phyloP scores from a whole-genome alignment of 2,797 vertebrate genomes.

The Sebastes melanostomus region DNA sequence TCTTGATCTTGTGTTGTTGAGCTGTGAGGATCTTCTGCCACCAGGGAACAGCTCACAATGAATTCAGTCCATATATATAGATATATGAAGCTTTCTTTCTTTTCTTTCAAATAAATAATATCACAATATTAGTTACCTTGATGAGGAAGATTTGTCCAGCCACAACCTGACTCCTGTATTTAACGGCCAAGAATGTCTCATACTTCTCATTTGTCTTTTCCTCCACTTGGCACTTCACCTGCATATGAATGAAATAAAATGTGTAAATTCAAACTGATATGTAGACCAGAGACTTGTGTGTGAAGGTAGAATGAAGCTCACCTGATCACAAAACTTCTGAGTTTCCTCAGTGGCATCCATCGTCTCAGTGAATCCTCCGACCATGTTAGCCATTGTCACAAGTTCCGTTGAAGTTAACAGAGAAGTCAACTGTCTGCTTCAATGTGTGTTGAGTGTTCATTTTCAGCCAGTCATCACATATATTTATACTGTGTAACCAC shows the following conservation, averaged over 20 bases:
- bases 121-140: conserved; percentile 9
- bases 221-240: background rate
- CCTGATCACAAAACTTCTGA: conserved; percentile 15
- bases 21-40: background rate
- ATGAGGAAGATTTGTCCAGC: background rate
- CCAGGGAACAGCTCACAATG: background rate
- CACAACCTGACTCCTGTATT: background rate
- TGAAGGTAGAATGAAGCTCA: background rate
- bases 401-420: background rate
- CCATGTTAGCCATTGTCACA: background rate
- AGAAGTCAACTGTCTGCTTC: background rate
- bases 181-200: rapidly evolving
- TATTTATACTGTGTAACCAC: background rate
- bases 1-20: background rate
- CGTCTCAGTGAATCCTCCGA: background rate
- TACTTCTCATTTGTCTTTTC: background rate
- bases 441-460: background rate
- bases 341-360: background rate
- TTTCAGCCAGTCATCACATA: background rate
- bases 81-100: too few relatives aligned
- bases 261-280: background rate
- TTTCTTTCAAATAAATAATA: too few relatives aligned
- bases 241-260: background rate
- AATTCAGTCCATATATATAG: too few relatives aligned
- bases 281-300: background rate